A percentile compares a stretch with the other conserved stretches of the same genome.
Evolutionary conservation across 2,888 invertebrate genomes (phyloP).

Genomic region (Eulithis prunata): DNA sequence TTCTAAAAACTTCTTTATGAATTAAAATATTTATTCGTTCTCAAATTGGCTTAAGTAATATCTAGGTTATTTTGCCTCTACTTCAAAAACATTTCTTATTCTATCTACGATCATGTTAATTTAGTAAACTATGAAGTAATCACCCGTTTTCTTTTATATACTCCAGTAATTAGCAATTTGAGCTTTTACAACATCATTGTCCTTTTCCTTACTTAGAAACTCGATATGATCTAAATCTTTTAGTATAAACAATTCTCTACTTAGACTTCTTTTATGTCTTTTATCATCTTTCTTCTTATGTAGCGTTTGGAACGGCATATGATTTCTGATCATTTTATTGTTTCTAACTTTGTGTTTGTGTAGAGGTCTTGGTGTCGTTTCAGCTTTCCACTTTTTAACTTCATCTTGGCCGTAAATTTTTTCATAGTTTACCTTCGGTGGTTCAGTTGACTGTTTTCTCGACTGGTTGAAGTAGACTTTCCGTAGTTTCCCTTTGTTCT

Average conservation of each 20-base stretch:
- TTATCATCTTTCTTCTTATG: slow-evolving; percentile 53
- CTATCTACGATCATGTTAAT: too few species aligned
- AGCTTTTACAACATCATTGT: slow-evolving; percentile 57
- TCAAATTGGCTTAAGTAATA: too few species aligned
- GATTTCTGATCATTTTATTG: slow-evolving; percentile 57
- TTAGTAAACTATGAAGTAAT: too few species aligned
- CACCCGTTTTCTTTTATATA: slow-evolving; percentile 5
- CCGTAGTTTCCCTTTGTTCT: slow-evolving; percentile 57
- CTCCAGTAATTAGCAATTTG: slow-evolving; percentile 68
- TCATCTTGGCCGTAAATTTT: slow-evolving; percentile 47
- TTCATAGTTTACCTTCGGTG: slow-evolving; percentile 45
- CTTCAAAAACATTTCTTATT: too few species aligned
- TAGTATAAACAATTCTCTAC: slow-evolving; percentile 58
- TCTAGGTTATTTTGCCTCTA: too few species aligned
- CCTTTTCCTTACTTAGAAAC: slow-evolving; percentile 59
- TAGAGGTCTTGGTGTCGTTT: slow-evolving; percentile 52
- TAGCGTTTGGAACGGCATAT: slow-evolving; percentile 65
- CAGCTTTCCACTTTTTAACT: slow-evolving; percentile 46
- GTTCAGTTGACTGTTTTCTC: slow-evolving; percentile 48
- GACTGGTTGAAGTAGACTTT: slow-evolving; percentile 54
- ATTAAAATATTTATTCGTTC: too few species aligned
- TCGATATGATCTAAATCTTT: slow-evolving; percentile 70
- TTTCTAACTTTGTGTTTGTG: slow-evolving; percentile 54
- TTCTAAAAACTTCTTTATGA: too few species aligned
- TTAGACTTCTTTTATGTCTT: slow-evolving; percentile 55